A percentile compares a stretch with the other conserved stretches of the same genome.
phyloP scores from a whole-genome alignment of 2,113 vertebrate species.

The Pygathrix nemaeus region DNA sequence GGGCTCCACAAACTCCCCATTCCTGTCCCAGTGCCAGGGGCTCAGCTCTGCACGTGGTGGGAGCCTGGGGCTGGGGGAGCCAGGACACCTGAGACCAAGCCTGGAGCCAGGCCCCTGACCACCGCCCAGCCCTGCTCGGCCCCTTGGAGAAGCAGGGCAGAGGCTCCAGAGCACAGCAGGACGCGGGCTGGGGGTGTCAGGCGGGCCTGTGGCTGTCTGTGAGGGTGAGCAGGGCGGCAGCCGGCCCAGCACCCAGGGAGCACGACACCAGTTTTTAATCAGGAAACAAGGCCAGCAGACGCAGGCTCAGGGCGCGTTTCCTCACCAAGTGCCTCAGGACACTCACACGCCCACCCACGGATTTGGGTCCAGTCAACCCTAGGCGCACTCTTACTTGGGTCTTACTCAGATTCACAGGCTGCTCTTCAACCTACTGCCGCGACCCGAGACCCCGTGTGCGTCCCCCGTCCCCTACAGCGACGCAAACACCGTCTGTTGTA shows the following conservation, averaged over 20 bases:
- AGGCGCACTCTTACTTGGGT: not conserved
- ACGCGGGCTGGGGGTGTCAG: not conserved
- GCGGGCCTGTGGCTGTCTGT: not conserved
- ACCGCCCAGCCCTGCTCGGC: not conserved
- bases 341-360: not conserved
- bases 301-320: not conserved
- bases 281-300: not conserved
- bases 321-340: not conserved
- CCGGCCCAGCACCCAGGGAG: not conserved
- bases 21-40: not conserved
- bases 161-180: not conserved
- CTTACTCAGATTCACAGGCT: not conserved
- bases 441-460: rapidly evolving
- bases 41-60: not conserved
- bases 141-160: not conserved
- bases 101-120: not conserved
- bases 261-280: not conserved
- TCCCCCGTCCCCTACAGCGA: not conserved
- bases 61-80: not conserved
- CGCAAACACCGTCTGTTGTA: rapidly evolving
- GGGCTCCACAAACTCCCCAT: not conserved
- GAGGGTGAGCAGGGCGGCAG: not conserved
- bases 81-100: not conserved
- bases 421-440: not conserved
- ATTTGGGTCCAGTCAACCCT: not conserved